phyloP scores from a whole-genome alignment of 2,888 invertebrate genomes.

The Mythimna vitellina region DNA sequence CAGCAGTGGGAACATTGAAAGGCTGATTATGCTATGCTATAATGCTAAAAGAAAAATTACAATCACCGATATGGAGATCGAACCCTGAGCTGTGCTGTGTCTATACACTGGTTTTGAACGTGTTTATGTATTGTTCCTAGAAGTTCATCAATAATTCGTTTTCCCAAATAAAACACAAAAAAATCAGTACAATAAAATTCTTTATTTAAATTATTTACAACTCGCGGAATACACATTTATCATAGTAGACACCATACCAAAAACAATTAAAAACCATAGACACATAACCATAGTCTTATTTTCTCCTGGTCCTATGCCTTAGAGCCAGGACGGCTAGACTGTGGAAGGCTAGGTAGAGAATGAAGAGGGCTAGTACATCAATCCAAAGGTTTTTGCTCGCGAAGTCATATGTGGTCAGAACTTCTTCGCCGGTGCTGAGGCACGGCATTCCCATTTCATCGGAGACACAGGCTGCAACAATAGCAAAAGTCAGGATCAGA shows the following conservation, averaged over 20 bases:
- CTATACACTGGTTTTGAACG: no score
- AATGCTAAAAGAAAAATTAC: no score
- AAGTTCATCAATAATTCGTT: no score
- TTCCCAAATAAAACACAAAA: conserved; percentile 9
- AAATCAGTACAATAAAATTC: conserved; percentile 40
- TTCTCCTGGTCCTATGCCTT: conserved; percentile 91
- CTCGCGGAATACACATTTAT: conserved; percentile 54
- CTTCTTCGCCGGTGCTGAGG: conserved; percentile 93
- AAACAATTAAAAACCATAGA: conserved; percentile 15
- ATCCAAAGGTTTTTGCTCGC: conserved; percentile 90
- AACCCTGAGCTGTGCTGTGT: no score
- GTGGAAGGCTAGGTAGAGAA: conserved; percentile 93
- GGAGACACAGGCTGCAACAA: conserved; percentile 47
- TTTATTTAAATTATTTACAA: conserved; percentile 70
- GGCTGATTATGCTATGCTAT: no score
- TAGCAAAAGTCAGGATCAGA: not conserved
- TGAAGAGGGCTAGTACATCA: conserved; percentile 92
- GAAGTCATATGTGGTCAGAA: conserved; percentile 94
- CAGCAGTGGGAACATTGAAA: no score
- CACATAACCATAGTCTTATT: conserved; percentile 73
- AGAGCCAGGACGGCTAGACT: conserved; percentile 93
- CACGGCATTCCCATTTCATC: conserved; percentile 91
- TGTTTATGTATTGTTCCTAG: no score
- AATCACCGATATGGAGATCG: no score
- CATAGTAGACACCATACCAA: conserved; percentile 67